These are phyloP conservation scores for Ondatra zibethicus DNA, from an alignment of 2,113 vertebrate genomes.

Conservation along the genomic window DNA sequence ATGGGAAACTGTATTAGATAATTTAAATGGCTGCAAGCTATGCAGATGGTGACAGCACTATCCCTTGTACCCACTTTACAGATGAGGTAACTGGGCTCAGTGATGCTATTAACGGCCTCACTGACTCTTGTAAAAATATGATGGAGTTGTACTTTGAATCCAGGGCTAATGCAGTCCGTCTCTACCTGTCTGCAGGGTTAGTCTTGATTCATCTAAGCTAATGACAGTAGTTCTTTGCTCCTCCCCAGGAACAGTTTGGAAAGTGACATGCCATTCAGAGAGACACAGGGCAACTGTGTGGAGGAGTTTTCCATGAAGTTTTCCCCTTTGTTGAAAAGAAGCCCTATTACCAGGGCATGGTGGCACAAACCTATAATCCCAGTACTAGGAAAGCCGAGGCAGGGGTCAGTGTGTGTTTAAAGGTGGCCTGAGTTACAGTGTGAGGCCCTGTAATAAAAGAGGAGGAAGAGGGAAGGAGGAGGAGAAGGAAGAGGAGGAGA, in stretches of 20 bases:
- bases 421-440: background rate
- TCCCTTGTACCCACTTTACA: background rate
- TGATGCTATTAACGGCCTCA: background rate
- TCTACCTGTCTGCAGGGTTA: background rate
- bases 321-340: constrained; percentile 20
- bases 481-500: accelerated
- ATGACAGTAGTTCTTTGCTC: background rate
- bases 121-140: background rate
- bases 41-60: too few species aligned
- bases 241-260: background rate
- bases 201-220: background rate
- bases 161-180: background rate
- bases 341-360: background rate
- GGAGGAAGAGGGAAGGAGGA: background rate
- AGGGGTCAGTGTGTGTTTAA: background rate
- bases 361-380: background rate
- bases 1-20: background rate
- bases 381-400: background rate
- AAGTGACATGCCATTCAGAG: background rate
- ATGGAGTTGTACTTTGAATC: constrained; percentile 9
- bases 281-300: background rate
- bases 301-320: background rate
- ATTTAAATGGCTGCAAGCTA: background rate
- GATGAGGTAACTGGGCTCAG: background rate
- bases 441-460: background rate